These are phyloP conservation scores for Bembecia ichneumoniformis DNA, from an alignment of 2,888 invertebrate genomes.

Conservation along the genomic window DNA sequence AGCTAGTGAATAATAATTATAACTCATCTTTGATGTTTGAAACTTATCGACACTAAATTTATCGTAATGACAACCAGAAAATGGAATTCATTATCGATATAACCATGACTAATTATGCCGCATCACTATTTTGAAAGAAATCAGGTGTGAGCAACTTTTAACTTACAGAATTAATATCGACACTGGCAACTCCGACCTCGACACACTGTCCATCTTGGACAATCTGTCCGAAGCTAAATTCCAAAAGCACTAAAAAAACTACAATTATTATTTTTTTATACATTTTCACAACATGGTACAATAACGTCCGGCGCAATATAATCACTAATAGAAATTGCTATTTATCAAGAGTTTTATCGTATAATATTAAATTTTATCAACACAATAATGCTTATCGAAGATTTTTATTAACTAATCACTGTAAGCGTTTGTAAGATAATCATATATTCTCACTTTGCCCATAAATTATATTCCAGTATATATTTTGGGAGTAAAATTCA, in stretches of 20 bases:
- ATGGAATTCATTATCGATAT: no score
- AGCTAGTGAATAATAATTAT: no score
- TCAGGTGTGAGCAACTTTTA: no score
- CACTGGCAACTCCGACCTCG: neutral
- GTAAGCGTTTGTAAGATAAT: no score
- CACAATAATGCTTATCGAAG: neutral
- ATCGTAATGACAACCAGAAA: no score
- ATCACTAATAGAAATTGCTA: neutral
- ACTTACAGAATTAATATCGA: neutral
- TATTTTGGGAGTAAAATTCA: no score
- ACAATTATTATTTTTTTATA: constrained; percentile 30
- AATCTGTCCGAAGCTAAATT: constrained; percentile 36
- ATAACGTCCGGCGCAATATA: neutral
- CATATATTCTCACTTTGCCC: no score
- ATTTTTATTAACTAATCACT: neutral
- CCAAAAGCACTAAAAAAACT: constrained; percentile 26
- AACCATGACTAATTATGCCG: no score
- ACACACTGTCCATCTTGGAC: constrained; percentile 41
- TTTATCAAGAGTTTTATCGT: neutral
- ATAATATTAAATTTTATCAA: neutral
- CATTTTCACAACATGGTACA: constrained; percentile 45
- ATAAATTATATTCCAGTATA: no score
- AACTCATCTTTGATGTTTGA: no score
- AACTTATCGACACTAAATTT: no score
- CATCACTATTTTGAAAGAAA: no score